Evolutionary conservation across 1,140 invertebrate genomes (phyloP).

Genomic region (Drosophila kikkawai): DNA sequence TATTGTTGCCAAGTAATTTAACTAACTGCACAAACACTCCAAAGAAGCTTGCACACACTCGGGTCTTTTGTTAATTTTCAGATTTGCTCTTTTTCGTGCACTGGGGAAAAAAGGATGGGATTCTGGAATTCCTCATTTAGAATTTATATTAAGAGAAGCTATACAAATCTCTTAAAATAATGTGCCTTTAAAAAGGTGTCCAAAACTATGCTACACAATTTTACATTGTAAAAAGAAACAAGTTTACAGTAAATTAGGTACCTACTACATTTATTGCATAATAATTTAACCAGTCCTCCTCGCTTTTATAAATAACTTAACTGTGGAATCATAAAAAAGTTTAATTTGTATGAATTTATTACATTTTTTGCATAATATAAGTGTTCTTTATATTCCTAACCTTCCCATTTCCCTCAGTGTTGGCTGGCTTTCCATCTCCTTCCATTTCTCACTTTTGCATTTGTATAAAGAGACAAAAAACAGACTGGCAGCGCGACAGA

Average conservation of each 20-base stretch:
- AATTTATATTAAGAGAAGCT: no score
- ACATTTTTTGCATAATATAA: neutral
- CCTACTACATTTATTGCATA: no score
- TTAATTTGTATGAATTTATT: no score
- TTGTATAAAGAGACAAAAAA: conserved; percentile 50
- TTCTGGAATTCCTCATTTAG: neutral
- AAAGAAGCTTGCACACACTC: conserved; percentile 18
- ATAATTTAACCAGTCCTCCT: no score
- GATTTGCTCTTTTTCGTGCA: conserved; percentile 24
- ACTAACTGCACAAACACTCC: conserved; percentile 60
- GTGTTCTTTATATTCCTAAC: neutral
- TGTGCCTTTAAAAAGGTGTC: no score
- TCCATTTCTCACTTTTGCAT: conserved; percentile 25
- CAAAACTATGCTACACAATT: no score
- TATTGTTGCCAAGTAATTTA: conserved; percentile 84
- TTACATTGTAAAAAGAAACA: no score
- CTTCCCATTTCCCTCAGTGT: conserved; percentile 10
- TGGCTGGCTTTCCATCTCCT: conserved; percentile 10
- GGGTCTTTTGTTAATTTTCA: conserved; percentile 50
- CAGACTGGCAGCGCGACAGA: conserved; percentile 18
- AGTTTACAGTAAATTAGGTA: no score
- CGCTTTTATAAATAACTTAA: no score
- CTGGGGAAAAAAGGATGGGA: neutral
- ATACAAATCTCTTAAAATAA: no score
- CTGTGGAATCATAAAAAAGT: no score